Conservation (phyloP, 1,140 invertebrate genomes). For the Triops longicaudatus region DNA sequence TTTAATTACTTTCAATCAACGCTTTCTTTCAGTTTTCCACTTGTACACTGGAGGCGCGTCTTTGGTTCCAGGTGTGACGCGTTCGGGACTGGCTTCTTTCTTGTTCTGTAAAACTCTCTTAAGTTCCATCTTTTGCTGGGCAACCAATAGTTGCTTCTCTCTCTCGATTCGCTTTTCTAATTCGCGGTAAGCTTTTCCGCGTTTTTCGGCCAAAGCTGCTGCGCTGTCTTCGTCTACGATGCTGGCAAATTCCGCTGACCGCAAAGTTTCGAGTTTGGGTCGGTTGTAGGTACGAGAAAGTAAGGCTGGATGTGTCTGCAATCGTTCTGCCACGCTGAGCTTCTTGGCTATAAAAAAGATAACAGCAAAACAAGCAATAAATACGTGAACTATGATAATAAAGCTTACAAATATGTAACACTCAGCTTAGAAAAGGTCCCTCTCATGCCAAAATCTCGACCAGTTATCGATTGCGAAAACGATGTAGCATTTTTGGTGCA, state of each 20-base stretch:
- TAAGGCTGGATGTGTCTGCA: conserved; percentile 65
- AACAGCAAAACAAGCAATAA: neutral
- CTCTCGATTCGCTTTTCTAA: conserved; percentile 69
- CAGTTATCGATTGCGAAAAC: too few species aligned
- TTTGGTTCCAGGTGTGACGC: conserved; percentile 56
- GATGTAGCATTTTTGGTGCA: too few species aligned
- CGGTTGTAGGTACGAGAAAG: conserved; percentile 60
- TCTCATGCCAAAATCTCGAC: too few species aligned
- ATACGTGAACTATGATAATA: too few species aligned
- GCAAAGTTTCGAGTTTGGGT: conserved; percentile 51
- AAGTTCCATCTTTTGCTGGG: conserved; percentile 76
- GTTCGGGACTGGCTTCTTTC: conserved; percentile 50
- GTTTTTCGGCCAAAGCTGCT: conserved; percentile 47
- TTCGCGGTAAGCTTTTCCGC: conserved; percentile 62
- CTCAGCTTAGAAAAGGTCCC: conserved; percentile 8
- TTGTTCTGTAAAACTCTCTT: conserved; percentile 60
- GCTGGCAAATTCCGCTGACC: conserved; percentile 44
- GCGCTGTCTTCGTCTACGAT: conserved; percentile 13
- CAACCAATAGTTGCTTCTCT: conserved; percentile 66
- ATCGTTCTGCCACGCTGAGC: conserved; percentile 60
- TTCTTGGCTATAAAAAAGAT: conserved; percentile 40
- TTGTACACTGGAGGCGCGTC: conserved; percentile 67
- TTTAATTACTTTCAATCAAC: too few species aligned
- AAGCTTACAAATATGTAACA: too few species aligned
- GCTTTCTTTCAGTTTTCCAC: conserved; percentile 60